Evolutionary conservation across 2,113 vertebrate species (phyloP).

Genomic region (Condylura cristata): DNA sequence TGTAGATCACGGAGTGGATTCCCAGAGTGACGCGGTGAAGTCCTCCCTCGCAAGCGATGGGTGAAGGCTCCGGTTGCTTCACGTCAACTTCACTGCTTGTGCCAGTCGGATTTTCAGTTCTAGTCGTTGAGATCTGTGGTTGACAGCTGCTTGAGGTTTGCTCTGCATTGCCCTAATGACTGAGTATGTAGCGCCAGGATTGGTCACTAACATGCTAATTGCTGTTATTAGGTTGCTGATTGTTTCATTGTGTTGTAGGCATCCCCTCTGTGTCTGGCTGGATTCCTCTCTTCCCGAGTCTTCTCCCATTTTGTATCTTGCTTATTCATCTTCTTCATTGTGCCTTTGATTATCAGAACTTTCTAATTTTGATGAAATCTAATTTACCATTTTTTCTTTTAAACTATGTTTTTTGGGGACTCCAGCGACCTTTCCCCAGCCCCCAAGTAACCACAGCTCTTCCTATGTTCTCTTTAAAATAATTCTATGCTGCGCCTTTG

Average conservation of each 20-base stretch:
- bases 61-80: background rate
- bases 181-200: background rate
- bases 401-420: background rate
- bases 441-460: background rate
- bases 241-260: background rate
- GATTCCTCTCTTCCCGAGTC: background rate
- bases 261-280: background rate
- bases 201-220: background rate
- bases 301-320: background rate
- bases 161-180: background rate
- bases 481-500: background rate
- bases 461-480: background rate
- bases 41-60: background rate
- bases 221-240: background rate
- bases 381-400: background rate
- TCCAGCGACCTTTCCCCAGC: background rate
- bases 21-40: background rate
- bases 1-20: background rate
- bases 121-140: background rate
- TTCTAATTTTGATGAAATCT: background rate
- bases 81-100: background rate
- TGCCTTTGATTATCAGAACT: background rate
- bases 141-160: background rate
- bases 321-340: background rate
- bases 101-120: background rate